Base-by-base conservation (phyloP, 2,888 invertebrate genomes). In the Argyra leucocephala region DNA sequence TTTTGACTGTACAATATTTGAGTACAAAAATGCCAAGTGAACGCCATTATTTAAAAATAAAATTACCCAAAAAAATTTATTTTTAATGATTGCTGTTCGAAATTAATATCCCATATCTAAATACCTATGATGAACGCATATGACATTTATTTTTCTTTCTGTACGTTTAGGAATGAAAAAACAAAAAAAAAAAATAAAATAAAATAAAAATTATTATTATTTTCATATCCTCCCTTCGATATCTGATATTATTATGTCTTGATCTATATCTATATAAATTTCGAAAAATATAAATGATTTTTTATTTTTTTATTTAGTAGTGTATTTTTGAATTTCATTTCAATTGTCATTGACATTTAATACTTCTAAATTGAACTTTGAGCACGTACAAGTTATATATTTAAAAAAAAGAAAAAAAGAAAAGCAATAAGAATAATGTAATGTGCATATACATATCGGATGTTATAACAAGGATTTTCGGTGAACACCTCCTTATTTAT, bases 291-390 rank as follows among this genome's bases (percentile, higher is more conserved):
- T n/a, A 18, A 12, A 18, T 18, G n/a, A n/a, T n/a, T 37, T 37
- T 37, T 26, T 26, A 6, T 31, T 31, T 31, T 31, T 4, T 31
- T 31, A 31, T 31, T 31, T 48, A 48, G n/a, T 48, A 18, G 48
- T n/a, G n/a, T 48, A 48, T 48, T 48, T 48, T 48, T 12, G 48
- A 48, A 48, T 48, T 48, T 48, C 48, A 48, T 48, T 48, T 48
- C 48, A 48, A 48, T 48, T 48, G 48, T 48, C 48, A 48, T 48
- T 48, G 48, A 48, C 48, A 48, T 48, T 48, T 48, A 48, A 48
- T 48, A 48, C 48, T 48, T 15, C 48, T 48, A 18, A 48, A 48
- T 48, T 48, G 48, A 48, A 48, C 48, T 48, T 48, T 48, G 48
- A 48, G 48, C 48, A 48, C 48, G 48, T 48, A 48, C 48, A 48